phyloP scores from a whole-genome alignment of 2,797 vertebrate genomes.

The Petrocephalus schoutedeni region DNA sequence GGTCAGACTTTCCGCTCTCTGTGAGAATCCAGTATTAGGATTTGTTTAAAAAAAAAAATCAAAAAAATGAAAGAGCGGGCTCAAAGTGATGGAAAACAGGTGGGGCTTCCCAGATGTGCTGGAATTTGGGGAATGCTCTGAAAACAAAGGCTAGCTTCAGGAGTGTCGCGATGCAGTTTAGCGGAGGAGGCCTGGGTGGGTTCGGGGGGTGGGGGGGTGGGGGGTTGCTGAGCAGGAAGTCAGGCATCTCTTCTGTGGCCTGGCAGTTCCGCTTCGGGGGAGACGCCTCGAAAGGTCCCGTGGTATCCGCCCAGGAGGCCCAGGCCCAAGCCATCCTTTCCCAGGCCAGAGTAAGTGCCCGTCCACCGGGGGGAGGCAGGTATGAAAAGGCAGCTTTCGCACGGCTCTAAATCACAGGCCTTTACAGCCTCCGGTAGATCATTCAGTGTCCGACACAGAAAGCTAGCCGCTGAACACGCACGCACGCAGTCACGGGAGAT shows the following conservation, averaged over 20 bases:
- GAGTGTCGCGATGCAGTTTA: background rate
- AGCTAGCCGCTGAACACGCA: background rate
- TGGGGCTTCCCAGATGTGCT: background rate
- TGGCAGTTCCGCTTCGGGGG: constrained; percentile 90
- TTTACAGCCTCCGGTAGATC: background rate
- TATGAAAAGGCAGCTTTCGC: constrained; percentile 26
- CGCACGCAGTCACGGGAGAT: background rate
- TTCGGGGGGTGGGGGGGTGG: fast-evolving
- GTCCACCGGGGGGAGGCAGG: background rate
- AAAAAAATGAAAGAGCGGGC: background rate
- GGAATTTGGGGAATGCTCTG: background rate
- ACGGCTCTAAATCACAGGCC: background rate
- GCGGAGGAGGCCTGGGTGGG: background rate
- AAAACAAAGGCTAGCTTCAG: constrained; percentile 7
- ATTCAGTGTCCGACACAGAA: background rate
- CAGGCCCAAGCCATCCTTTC: constrained; percentile 95
- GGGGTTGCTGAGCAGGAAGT: background rate
- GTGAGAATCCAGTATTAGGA: background rate
- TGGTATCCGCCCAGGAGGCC: constrained; percentile 86
- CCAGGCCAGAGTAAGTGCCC: constrained; percentile 81
- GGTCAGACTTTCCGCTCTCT: background rate
- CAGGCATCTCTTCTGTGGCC: constrained; percentile 25
- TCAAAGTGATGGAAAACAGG: background rate
- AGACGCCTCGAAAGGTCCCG: constrained; percentile 86
- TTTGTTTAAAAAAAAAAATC: background rate